Base-by-base conservation (phyloP, 2,888 invertebrate genomes). In the Chromoteleia sp. region DNA sequence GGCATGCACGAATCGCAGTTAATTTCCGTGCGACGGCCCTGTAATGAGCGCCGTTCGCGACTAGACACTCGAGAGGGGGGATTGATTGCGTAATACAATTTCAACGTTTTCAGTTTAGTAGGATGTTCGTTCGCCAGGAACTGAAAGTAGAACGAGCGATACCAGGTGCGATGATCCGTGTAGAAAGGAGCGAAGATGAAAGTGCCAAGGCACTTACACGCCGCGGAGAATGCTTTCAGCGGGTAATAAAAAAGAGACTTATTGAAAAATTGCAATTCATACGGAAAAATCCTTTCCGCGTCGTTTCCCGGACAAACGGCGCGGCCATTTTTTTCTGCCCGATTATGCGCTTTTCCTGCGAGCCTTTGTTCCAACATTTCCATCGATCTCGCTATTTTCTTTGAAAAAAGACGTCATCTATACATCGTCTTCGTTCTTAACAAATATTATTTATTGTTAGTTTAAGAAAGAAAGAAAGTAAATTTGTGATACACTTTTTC, bases 11-110 rank as follows among this genome's bases (percentile, higher is more conserved):
- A 63, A 79, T 48, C 15, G 54, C 21, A 39, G 25, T 52, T 65
- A 75, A 80, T 75, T 68, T 65, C 30, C 10, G 67, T 10, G 54
- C 48, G 36, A 36, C 56, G 52, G 30, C 33, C 39, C 41, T 7
- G 58, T 70, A 75, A 70, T 75, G 63, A 61, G 58, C 41, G 61
- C 12, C 39, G 61, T 52, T 70, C 41, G 54, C 70, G 39, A 15
- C 15, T 59, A 56, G 73, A 68, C 56, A 67, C 12, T 48, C 21
- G 41, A 52, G 50, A 50, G 7, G 43, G 65, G 45, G 68, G 73
- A 77, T 83, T 78, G 81, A 81, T 81, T 65, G 65, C 68, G 75
- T 76, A 81, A 83, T 73, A 81, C 71, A 79, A 83, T 83, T 83
- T 81, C 58, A 71, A 76, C 71, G 75, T 78, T 71, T 71, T 75